A percentile compares a stretch with the other conserved stretches of the same genome.
These are phyloP conservation scores for Coptotermes formosanus DNA, from an alignment of 1,140 invertebrate species.

Conservation along the genomic window DNA sequence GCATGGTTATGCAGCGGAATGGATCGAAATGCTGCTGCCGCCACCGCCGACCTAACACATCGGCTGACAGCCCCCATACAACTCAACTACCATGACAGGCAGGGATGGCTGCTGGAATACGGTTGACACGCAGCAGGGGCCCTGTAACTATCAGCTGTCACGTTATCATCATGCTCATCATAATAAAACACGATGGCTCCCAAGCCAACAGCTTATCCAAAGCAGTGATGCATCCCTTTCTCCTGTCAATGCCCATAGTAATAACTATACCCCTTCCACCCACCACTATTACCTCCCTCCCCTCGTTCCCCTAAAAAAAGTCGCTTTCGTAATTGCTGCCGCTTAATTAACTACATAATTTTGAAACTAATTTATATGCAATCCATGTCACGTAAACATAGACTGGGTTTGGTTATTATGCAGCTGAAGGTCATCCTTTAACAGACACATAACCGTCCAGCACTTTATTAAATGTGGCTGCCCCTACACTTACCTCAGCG, in stretches of 20 bases:
- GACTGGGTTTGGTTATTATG: too few species aligned
- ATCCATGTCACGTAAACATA: background rate
- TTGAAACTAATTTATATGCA: conserved; percentile 4
- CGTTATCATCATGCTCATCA: conserved; percentile 30
- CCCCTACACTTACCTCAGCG: too few species aligned
- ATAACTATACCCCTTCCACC: background rate
- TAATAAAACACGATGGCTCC: conserved; percentile 30
- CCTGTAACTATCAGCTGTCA: conserved; percentile 30
- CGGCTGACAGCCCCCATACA: conserved; percentile 21
- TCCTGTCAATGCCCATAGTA: conserved; percentile 3
- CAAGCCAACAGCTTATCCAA: conserved; percentile 7
- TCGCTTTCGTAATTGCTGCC: background rate
- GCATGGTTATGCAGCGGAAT: too few species aligned
- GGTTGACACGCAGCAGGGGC: conserved; percentile 17
- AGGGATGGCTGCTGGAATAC: background rate
- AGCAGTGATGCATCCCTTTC: conserved; percentile 16
- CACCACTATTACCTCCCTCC: background rate
- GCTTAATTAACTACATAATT: background rate
- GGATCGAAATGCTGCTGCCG: too few species aligned
- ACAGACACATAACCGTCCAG: too few species aligned
- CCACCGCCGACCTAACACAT: background rate
- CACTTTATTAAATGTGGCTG: too few species aligned
- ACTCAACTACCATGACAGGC: background rate
- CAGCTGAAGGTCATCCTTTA: too few species aligned
- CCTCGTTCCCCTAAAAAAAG: background rate